A percentile compares a stretch with the other conserved stretches of the same genome.
Conservation (phyloP, 2,113 vertebrate genomes). For the Alligator sinensis region DNA sequence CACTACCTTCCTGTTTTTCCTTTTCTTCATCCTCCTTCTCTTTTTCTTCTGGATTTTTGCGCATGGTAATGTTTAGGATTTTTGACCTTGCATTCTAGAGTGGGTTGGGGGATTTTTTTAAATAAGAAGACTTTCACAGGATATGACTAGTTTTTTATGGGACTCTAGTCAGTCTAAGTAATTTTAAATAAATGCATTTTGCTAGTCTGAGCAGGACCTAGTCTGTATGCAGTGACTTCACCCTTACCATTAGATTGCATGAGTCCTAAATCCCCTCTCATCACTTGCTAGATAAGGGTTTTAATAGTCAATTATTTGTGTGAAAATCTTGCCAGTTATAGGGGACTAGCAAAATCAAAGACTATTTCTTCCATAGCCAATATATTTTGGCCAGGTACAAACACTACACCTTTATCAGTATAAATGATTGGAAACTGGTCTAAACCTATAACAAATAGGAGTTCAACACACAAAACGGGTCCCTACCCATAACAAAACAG, state of each 20-base stretch:
- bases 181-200: not conserved
- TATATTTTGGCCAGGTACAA: no score
- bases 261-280: not conserved
- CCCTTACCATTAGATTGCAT: not conserved
- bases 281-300: not conserved
- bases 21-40: no score
- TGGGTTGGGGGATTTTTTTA: not conserved
- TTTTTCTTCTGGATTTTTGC: not conserved
- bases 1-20: no score
- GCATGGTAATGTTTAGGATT: not conserved
- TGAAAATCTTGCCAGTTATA: no score
- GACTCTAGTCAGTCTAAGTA: no score
- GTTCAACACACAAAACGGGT: no score
- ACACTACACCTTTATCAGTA: no score
- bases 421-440: no score
- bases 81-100: not conserved
- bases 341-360: not conserved
- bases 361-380: not conserved
- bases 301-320: no score
- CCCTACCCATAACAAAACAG: no score
- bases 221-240: not conserved
- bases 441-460: no score
- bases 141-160: not conserved
- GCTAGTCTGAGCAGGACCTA: not conserved
- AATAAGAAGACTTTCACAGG: not conserved